phyloP scores from a whole-genome alignment of 2,797 vertebrate genomes.

The Molossus alvarezi region DNA sequence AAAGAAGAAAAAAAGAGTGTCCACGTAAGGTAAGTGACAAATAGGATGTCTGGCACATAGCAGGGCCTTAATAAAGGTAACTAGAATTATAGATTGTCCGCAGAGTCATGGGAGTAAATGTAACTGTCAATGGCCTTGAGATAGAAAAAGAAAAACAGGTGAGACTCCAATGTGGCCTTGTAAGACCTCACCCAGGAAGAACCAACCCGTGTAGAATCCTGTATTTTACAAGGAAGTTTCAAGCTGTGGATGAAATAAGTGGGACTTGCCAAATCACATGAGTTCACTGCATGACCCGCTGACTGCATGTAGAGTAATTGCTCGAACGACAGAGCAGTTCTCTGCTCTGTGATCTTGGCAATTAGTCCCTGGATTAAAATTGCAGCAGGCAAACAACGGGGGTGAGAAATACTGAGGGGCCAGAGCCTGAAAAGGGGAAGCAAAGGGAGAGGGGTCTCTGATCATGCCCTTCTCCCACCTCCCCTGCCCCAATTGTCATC shows the following conservation, averaged over 20 bases:
- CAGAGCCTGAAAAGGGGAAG: neutral
- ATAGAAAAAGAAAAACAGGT: neutral
- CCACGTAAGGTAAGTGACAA: neutral
- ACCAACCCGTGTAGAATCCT: neutral
- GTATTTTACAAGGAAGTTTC: constrained; percentile 57
- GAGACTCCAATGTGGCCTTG: neutral
- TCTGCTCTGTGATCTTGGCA: neutral
- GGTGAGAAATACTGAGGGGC: neutral
- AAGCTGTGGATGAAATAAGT: constrained; percentile 49
- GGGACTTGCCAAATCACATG: neutral
- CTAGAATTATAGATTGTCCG: neutral
- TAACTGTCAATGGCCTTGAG: neutral
- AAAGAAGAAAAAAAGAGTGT: neutral
- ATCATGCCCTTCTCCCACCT: neutral
- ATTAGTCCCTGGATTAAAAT: neutral
- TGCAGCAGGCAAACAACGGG: neutral
- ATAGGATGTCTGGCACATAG: neutral
- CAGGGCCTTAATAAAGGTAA: neutral
- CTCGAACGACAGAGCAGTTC: neutral
- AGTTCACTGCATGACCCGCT: neutral
- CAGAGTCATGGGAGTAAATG: neutral
- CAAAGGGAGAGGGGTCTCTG: neutral
- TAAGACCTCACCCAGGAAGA: neutral
- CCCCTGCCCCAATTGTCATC: neutral
- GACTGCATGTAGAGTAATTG: neutral